phyloP scores from a whole-genome alignment of 2,797 vertebrate species.

The Acanthiza pusilla region DNA sequence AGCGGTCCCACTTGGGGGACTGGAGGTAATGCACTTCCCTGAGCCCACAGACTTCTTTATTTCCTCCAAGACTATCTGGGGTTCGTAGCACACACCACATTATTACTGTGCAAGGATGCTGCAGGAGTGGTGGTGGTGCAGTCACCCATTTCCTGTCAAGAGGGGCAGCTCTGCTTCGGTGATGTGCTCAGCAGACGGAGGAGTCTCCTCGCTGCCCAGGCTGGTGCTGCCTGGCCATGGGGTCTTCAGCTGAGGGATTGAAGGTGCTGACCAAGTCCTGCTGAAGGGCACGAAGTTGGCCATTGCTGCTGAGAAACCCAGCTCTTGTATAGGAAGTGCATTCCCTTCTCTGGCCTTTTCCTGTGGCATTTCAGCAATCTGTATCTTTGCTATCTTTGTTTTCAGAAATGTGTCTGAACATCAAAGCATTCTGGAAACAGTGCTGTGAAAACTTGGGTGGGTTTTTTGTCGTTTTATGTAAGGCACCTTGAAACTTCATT shows the following conservation, averaged over 20 bases:
- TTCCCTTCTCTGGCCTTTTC: not conserved
- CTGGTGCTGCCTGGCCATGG: not conserved
- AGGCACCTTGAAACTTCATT: conserved; percentile 1
- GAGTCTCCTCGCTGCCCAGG: not conserved
- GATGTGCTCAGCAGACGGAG: fast-evolving
- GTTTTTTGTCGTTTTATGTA: not conserved
- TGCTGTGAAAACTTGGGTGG: not conserved
- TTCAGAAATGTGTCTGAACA: not conserved
- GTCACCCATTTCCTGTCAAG: not conserved
- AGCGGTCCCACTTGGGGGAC: not conserved
- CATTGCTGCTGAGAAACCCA: not conserved
- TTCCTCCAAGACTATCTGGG: not conserved
- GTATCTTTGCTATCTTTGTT: not conserved
- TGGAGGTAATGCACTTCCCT: not conserved
- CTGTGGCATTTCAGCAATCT: not conserved
- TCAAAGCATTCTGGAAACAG: not conserved
- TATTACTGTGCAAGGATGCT: not conserved
- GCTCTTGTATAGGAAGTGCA: not conserved
- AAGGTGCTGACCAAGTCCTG: not conserved
- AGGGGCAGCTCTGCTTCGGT: fast-evolving
- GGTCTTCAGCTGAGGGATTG: not conserved
- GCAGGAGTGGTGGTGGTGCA: fast-evolving
- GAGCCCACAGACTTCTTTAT: not conserved
- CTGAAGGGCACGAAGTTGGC: not conserved
- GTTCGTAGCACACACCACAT: fast-evolving